Conservation (phyloP, 2,888 invertebrate species). For the Phaonia tiefii region DNA sequence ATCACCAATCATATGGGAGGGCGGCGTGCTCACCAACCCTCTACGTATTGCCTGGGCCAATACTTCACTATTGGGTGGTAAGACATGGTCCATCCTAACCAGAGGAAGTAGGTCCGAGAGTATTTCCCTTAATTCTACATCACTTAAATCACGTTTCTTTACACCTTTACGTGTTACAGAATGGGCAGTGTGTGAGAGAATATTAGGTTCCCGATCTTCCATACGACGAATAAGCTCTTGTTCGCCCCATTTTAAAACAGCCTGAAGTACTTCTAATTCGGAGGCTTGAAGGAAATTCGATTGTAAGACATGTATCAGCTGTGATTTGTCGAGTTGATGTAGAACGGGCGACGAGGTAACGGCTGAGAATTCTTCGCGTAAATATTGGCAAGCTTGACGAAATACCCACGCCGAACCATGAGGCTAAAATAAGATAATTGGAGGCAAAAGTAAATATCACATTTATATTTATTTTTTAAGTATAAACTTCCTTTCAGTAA, state of each 20-base stretch:
- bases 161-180: conserved; percentile 91
- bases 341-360: conserved; percentile 88
- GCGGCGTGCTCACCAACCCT: conserved; percentile 90
- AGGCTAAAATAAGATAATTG: conserved; percentile 81
- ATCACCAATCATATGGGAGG: conserved; percentile 92
- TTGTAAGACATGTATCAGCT: conserved; percentile 87
- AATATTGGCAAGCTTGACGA: conserved; percentile 92
- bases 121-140: conserved; percentile 91
- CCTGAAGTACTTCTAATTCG: conserved; percentile 93
- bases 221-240: conserved; percentile 90
- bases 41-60: conserved; percentile 86
- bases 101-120: conserved; percentile 91
- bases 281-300: conserved; percentile 91
- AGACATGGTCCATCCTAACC: conserved; percentile 93
- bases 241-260: conserved; percentile 94
- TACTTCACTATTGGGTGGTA: conserved; percentile 91
- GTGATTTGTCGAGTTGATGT: conserved; percentile 88
- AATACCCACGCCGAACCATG: conserved; percentile 97
- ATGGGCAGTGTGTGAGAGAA: conserved; percentile 95
- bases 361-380: conserved; percentile 94
- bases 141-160: conserved; percentile 90
- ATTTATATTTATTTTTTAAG: too few relatives aligned
- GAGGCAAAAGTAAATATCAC: background rate
- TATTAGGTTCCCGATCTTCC: conserved; percentile 94
- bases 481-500: background rate